A percentile compares a stretch with the other conserved stretches of the same genome.
Evolutionary conservation across 2,888 invertebrate genomes (phyloP).

Genomic region (Drosophila quinaria): DNA sequence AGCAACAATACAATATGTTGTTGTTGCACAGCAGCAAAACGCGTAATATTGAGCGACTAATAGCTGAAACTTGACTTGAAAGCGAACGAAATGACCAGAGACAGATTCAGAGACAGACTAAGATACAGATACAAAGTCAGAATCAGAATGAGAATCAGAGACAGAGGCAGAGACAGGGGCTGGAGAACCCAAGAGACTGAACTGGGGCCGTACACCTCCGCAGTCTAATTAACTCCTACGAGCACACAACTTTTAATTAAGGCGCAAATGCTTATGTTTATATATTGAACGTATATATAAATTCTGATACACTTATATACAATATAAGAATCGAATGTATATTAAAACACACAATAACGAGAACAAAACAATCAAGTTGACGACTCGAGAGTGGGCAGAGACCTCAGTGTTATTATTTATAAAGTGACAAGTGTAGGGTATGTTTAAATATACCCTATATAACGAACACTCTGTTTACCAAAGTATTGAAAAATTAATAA

Average conservation of each 20-base stretch:
- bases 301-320: slow-evolving; percentile 15
- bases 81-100: slow-evolving; percentile 66
- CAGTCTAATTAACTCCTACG: slow-evolving; percentile 80
- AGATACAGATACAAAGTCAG: slow-evolving; percentile 1
- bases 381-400: slow-evolving; percentile 57
- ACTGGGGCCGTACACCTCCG: slow-evolving; percentile 65
- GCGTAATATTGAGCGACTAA: slow-evolving; percentile 78
- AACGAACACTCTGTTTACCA: neutral
- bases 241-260: slow-evolving; percentile 69
- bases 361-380: slow-evolving; percentile 58
- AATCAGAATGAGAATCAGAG: slow-evolving; percentile 20
- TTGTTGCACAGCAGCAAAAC: slow-evolving; percentile 55
- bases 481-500: too few species aligned
- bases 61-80: slow-evolving; percentile 79
- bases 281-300: slow-evolving; percentile 20
- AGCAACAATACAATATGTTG: slow-evolving; percentile 24
- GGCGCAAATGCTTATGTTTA: slow-evolving; percentile 52
- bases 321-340: slow-evolving; percentile 56
- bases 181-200: slow-evolving; percentile 26
- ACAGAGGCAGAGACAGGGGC: slow-evolving; percentile 7
- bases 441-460: neutral
- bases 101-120: slow-evolving; percentile 22
- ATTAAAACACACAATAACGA: slow-evolving; percentile 50
- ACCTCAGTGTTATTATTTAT: slow-evolving; percentile 7
- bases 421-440: neutral